These are phyloP conservation scores for Ptychadena robeensis DNA, from an alignment of 2,797 vertebrate species.

Conservation along the genomic window DNA sequence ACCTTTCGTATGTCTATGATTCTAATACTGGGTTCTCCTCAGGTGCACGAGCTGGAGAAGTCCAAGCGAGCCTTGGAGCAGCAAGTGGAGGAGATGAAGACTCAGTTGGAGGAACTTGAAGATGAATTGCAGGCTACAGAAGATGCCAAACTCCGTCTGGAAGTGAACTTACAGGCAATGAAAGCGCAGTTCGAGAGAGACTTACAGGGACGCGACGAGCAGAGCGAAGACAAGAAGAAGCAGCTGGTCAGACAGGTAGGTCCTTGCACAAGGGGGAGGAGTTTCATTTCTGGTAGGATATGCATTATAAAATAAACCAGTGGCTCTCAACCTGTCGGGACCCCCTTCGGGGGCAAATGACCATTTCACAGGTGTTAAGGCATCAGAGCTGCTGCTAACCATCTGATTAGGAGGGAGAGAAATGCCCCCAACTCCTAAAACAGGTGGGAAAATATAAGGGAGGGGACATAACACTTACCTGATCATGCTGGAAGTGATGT, in stretches of 20 bases:
- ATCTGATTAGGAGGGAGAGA: no score
- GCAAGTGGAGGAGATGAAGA: constrained; percentile 95
- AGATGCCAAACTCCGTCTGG: constrained; percentile 86
- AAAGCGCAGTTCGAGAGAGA: constrained; percentile 88
- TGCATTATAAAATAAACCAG: no score
- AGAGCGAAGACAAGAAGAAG: constrained; percentile 95
- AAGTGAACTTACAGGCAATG: constrained; percentile 90
- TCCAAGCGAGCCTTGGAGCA: constrained; percentile 90
- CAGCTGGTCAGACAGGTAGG: constrained; percentile 90
- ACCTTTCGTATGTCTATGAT: no score
- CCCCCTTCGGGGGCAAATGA: no score
- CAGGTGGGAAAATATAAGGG: no score
- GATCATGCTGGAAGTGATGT: no score
- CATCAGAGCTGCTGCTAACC: no score
- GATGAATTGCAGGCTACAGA: constrained; percentile 88
- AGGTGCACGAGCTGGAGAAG: constrained; percentile 97
- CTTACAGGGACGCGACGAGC: constrained; percentile 88
- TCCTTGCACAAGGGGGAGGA: neutral
- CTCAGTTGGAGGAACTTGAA: constrained; percentile 87
- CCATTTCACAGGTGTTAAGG: no score
- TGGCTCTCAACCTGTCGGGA: no score
- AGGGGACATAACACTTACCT: no score
- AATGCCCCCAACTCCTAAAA: no score
- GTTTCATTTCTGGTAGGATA: neutral
- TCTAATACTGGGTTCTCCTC: no score